Evolutionary conservation across 2,113 vertebrate species (phyloP).

Genomic region (Centrocercus urophasianus): DNA sequence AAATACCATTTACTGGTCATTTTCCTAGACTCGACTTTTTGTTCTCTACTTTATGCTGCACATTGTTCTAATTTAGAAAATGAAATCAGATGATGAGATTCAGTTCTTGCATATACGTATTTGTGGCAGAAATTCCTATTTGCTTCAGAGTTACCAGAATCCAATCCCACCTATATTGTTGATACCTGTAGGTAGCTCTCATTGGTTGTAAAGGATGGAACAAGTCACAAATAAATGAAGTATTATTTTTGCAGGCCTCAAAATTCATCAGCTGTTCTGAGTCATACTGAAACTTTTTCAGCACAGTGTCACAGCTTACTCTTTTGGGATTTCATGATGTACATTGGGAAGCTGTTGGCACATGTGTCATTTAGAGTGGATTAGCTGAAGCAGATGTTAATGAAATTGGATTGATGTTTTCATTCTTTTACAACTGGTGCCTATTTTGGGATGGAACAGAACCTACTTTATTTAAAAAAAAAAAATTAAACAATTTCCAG

Average conservation of each 20-base stretch:
- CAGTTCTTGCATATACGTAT: not conserved
- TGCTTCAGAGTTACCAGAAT: not conserved
- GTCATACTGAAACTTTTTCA: not conserved
- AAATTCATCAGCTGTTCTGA: not conserved
- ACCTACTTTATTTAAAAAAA: not conserved
- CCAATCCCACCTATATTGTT: not conserved
- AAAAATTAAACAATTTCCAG: not conserved
- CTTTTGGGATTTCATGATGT: not conserved
- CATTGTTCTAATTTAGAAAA: slow-evolving; percentile 21
- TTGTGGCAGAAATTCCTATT: not conserved
- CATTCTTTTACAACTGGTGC: not conserved
- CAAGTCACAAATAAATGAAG: not conserved
- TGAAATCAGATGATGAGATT: not conserved
- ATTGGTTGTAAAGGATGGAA: not conserved
- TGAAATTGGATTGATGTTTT: not conserved
- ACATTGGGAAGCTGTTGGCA: not conserved
- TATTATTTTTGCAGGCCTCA: not conserved
- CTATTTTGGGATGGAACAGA: not conserved
- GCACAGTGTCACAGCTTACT: not conserved
- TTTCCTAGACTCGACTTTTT: slow-evolving; percentile 34
- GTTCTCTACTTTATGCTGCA: slow-evolving; percentile 14
- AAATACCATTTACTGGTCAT: slow-evolving; percentile 32
- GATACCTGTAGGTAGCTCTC: not conserved
- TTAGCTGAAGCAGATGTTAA: not conserved
- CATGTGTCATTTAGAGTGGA: not conserved